Evolutionary conservation across 1,140 invertebrate genomes (phyloP), one percentile per base, ranked within the genome.

Genomic region (Palaemon carinicauda): DNA sequence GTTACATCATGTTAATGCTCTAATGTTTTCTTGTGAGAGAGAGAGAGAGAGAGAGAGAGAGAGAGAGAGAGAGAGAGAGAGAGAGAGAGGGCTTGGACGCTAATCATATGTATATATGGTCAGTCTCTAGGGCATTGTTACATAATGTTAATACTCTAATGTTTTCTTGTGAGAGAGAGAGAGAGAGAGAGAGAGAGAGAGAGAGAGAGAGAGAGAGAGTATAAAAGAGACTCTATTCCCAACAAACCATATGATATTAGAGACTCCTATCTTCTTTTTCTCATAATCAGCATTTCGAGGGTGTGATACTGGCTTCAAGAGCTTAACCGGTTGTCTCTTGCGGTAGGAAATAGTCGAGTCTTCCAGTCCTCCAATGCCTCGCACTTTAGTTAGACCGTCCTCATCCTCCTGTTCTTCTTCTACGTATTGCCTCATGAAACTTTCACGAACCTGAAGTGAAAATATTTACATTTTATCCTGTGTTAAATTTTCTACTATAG

Each of bases 381-480:
- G 74, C 27, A 52, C 86, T 19, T 85, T 88, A 19, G 82, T 71
- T 12, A 88, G 54, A 1, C 60, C 96, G 80, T 95, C 94, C 90
- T 97, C 96, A 52, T 95, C 94, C 91, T 97, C 96, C 50, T 90
- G 88, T 54, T 91, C 89, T 71, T 92, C 91, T 90, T 95, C 95
- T 1, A 98, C 96, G 92, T 99, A 99, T 91, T 99, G 97, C 31
- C 98, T 94, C 96, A 99, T 99, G 91, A 99, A 99, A 91, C 97
- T 99, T 91, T 99, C 98, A 53, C 98, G 93, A 0, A 99, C 96
- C 95, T 96, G 89, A 56, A 90, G 88, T 89, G 31, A 81, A 90
- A 81, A 71, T n/a, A 79, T 86, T 19, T 29, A n/a, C 33, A 27
- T 33, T 71, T 77, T n/a, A n/a, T n/a, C n/a, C n/a, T n/a, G n/a